A percentile compares a stretch with the other conserved stretches of the same genome.
phyloP scores from a whole-genome alignment of 2,113 vertebrate species.

The Ia io region DNA sequence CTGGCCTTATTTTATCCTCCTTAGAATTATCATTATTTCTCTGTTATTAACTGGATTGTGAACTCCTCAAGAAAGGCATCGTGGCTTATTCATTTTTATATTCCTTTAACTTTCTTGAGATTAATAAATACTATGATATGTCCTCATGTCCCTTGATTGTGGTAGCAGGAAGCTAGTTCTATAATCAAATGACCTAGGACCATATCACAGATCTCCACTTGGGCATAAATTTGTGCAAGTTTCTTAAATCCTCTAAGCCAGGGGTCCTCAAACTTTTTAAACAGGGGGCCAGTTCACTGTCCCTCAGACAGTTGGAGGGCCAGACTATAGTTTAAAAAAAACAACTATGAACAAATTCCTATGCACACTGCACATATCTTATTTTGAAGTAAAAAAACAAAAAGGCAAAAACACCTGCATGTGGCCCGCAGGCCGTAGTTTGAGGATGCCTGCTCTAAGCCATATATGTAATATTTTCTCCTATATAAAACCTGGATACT shows the following conservation, averaged over 20 bases:
- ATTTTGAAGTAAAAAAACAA: too few species aligned
- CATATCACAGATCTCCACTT: background rate
- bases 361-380: too few species aligned
- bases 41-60: background rate
- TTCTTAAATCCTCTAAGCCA: conserved; percentile 1
- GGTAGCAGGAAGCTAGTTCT: background rate
- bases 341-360: too few species aligned
- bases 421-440: too few species aligned
- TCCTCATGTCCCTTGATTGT: background rate
- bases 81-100: background rate
- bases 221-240: background rate
- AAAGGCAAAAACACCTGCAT: too few species aligned
- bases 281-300: too few species aligned
- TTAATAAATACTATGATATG: background rate
- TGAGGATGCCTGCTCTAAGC: too few species aligned
- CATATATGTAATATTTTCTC: background rate
- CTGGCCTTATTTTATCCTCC: too few species aligned
- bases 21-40: background rate
- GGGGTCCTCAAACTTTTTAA: too few species aligned
- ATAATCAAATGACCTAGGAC: background rate
- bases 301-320: too few species aligned
- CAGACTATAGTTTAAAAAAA: too few species aligned
- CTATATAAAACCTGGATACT: background rate
- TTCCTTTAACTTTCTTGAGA: conserved; percentile 8
- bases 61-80: background rate